Conservation (phyloP, 92 coral and sea anemone species). For the Epizoanthus rinbou region DNA sequence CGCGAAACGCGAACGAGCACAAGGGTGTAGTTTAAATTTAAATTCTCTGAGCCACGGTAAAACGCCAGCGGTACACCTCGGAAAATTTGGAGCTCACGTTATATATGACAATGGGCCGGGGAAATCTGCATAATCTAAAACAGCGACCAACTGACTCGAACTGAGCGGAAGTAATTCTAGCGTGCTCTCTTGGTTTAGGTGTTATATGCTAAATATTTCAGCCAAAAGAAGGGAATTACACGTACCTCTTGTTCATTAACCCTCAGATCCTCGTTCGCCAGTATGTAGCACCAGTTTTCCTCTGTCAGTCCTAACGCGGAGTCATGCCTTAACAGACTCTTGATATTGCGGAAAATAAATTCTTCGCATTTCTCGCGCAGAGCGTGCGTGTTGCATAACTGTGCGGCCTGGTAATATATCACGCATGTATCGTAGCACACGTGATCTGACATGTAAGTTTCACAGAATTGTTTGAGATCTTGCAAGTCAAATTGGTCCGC, state of each 20-base stretch:
- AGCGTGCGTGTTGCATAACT: not conserved
- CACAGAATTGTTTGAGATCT: not conserved
- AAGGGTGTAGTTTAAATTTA: too few relatives aligned
- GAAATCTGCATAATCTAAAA: too few relatives aligned
- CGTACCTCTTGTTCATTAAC: slow-evolving; percentile 2
- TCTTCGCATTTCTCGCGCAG: not conserved
- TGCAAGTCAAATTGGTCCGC: slow-evolving; percentile 6
- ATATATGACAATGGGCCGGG: too few relatives aligned
- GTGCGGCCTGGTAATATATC: not conserved
- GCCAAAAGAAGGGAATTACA: not conserved
- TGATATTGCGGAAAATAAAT: not conserved
- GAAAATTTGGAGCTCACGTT: too few relatives aligned
- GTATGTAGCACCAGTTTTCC: not conserved
- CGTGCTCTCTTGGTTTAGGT: too few relatives aligned
- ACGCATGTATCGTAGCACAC: not conserved
- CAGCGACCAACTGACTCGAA: too few relatives aligned
- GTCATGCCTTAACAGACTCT: not conserved
- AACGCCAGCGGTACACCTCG: too few relatives aligned
- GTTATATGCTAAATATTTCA: too few relatives aligned
- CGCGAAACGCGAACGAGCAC: too few relatives aligned
- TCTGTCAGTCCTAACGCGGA: not conserved
- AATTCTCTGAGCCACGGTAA: too few relatives aligned
- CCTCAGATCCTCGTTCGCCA: not conserved
- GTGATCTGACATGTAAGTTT: not conserved
- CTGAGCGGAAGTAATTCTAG: too few relatives aligned